These are phyloP conservation scores for Leptinotarsa juncta DNA, from an alignment of 2,888 invertebrate species.

Conservation along the genomic window DNA sequence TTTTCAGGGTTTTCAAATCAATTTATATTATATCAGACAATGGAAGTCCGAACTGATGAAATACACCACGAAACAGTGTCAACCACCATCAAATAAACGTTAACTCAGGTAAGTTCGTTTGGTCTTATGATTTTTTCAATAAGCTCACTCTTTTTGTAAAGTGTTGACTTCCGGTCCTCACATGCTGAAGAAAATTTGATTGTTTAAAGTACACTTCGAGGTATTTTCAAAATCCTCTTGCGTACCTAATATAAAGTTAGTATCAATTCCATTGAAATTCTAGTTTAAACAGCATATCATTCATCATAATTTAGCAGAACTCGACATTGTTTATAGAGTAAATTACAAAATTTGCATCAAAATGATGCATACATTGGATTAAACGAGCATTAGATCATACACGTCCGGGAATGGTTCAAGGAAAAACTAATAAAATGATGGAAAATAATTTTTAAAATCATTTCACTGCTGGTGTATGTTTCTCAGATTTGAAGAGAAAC, in stretches of 20 bases:
- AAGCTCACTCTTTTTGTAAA: too few species aligned
- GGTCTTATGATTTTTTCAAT: too few species aligned
- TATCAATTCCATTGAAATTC: background rate
- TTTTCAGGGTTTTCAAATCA: too few species aligned
- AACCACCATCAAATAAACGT: too few species aligned
- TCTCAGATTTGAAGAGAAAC: too few species aligned
- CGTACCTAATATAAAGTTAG: background rate
- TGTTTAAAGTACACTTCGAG: too few species aligned
- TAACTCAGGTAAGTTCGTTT: too few species aligned
- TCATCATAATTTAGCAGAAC: conserved; percentile 7
- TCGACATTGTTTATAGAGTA: background rate
- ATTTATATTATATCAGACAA: too few species aligned
- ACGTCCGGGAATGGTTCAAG: conserved; percentile 16
- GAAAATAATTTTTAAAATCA: background rate
- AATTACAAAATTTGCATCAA: conserved; percentile 18
- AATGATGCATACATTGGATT: conserved; percentile 15
- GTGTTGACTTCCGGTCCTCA: too few species aligned
- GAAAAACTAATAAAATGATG: conserved; percentile 9
- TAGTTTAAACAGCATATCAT: background rate
- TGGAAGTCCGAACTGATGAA: too few species aligned
- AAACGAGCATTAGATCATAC: conserved; percentile 4
- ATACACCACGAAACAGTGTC: too few species aligned
- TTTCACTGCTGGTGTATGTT: background rate
- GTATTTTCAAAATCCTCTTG: background rate
- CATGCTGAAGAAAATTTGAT: too few species aligned